Evolutionary conservation across 2,888 invertebrate genomes (phyloP).

Genomic region (Orthonevra nobilis): DNA sequence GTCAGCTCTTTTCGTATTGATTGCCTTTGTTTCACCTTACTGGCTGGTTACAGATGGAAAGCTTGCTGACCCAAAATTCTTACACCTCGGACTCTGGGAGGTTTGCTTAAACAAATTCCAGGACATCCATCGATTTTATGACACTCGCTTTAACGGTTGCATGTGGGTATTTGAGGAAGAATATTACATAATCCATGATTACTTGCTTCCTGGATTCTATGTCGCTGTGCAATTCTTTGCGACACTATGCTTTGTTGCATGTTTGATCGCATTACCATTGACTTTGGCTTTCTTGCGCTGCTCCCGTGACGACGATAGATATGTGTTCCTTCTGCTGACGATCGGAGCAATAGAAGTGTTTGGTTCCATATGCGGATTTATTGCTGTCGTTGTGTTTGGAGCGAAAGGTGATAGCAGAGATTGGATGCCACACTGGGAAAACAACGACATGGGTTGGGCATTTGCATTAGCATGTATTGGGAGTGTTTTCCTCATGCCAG

Average conservation of each 20-base stretch:
- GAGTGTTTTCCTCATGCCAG: slow-evolving; percentile 86
- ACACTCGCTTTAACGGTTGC: slow-evolving; percentile 90
- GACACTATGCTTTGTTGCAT: slow-evolving; percentile 91
- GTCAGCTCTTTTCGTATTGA: slow-evolving; percentile 86
- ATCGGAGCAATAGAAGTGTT: slow-evolving; percentile 87
- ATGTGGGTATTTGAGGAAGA: slow-evolving; percentile 99
- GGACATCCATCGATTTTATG: slow-evolving; percentile 92
- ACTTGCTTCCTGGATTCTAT: slow-evolving; percentile 94
- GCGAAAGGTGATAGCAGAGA: slow-evolving; percentile 93
- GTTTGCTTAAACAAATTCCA: slow-evolving; percentile 94
- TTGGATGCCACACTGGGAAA: slow-evolving; percentile 98
- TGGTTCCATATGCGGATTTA: slow-evolving; percentile 89
- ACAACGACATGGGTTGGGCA: slow-evolving; percentile 97
- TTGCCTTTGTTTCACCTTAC: slow-evolving; percentile 92
- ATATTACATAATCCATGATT: slow-evolving; percentile 95
- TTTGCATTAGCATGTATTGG: slow-evolving; percentile 93
- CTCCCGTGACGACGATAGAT: slow-evolving; percentile 88
- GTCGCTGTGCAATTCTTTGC: slow-evolving; percentile 96
- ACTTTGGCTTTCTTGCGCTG: slow-evolving; percentile 87
- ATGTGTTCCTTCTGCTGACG: slow-evolving; percentile 87
- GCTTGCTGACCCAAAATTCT: slow-evolving; percentile 88
- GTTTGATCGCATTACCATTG: slow-evolving; percentile 88
- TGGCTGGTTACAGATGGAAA: slow-evolving; percentile 93
- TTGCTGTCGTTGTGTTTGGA: slow-evolving; percentile 93
- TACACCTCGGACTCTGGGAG: slow-evolving; percentile 95